These are phyloP conservation scores for Eledona agricola DNA, from an alignment of 2,888 invertebrate genomes.

Conservation along the genomic window DNA sequence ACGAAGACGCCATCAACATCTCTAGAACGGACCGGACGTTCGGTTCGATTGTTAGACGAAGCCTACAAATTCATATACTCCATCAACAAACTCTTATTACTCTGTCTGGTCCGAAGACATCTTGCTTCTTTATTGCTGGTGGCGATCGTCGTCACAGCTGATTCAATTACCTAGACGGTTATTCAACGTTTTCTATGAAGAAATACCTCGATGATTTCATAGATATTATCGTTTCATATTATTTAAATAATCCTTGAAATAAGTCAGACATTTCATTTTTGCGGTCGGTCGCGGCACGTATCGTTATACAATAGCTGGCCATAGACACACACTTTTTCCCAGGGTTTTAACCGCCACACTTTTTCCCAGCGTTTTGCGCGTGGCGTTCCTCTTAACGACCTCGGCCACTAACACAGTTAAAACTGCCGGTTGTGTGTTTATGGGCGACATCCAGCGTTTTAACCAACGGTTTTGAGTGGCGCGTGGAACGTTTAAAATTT, in stretches of 20 bases:
- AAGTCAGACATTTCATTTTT: conserved; percentile 23
- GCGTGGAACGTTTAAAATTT: too few relatives aligned
- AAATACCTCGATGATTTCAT: conserved; percentile 28
- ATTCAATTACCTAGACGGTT: conserved; percentile 4
- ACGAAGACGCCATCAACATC: conserved; percentile 12
- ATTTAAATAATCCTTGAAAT: conserved; percentile 29
- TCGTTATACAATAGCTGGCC: conserved; percentile 3
- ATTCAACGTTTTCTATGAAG: conserved; percentile 27
- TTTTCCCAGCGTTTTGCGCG: too few relatives aligned
- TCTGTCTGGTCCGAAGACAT: conserved; percentile 8
- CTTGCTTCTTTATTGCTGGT: too few relatives aligned
- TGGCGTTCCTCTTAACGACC: too few relatives aligned
- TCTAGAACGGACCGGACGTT: conserved; percentile 45
- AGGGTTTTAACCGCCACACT: too few relatives aligned
- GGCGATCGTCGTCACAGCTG: conserved; percentile 6
- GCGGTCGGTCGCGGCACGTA: conserved; percentile 15
- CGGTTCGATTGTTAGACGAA: conserved; percentile 47
- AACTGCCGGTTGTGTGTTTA: too few relatives aligned
- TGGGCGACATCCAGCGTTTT: too few relatives aligned
- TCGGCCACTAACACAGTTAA: too few relatives aligned
- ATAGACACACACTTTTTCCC: too few relatives aligned
- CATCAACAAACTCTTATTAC: conserved; percentile 31
- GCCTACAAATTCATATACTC: conserved; percentile 44
- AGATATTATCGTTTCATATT: conserved; percentile 16
- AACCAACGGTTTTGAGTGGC: too few relatives aligned